Base-by-base conservation (phyloP, 1,140 invertebrate genomes). In the Schmidtea mediterranea region DNA sequence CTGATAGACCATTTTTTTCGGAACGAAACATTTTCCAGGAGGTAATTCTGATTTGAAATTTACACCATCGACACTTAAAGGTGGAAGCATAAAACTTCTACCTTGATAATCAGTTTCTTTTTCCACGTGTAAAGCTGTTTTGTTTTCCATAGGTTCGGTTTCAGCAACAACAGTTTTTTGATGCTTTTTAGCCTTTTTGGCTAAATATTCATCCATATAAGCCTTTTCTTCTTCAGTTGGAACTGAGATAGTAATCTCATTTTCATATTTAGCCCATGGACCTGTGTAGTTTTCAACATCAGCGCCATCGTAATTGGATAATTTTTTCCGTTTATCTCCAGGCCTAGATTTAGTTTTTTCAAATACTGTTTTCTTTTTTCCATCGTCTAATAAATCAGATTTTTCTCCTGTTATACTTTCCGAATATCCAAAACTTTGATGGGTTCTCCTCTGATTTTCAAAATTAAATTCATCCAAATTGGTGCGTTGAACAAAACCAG, bases 391-490 rank as follows among this genome's bases (percentile, higher is more conserved):
- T n/a, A n/a, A n/a, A n/a, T n/a, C n/a, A n/a, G n/a, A n/a, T n/a
- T n/a, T n/a, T n/a, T n/a, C n/a, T n/a, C n/a, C n/a, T n/a, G 69
- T 79, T 0, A 87, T 87, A 72, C 94, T 84, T 43, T 89, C 60
- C 1, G 87, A 86, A 72, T 86, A 90, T n/a, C 86, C 77, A 76
- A 51, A 40, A 57, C 55, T 83, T 24, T 68, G 58, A 53, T 97
- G 98, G 10, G 86, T 95, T 59, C 84, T 71, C 52, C 90, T 72
- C 60, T 98, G 87, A 62, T 82, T 87, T 67, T 98, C 90, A 74
- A 98, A 98, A 56, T 94, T 80, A 67, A 95, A 97, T 57, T 83
- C 80, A 68, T 77, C 92, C 23, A 98, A 75, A 65, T 92, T 81
- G 2, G 87, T 82, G 55, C 78, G 74, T 62, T 98, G 92, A 2